phyloP scores from a whole-genome alignment of 2,113 vertebrate species.

The Sapajus apella region DNA sequence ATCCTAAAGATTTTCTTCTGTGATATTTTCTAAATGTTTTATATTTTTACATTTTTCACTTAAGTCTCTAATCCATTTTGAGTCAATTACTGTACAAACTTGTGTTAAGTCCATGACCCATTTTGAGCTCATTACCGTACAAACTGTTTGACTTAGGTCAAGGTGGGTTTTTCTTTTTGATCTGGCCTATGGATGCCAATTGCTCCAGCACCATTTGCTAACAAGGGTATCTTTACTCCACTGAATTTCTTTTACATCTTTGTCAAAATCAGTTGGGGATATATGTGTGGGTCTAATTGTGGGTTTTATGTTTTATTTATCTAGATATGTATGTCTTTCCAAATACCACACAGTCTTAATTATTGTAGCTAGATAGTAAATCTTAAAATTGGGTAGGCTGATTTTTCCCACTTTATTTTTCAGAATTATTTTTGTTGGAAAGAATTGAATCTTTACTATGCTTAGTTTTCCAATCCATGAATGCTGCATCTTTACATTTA shows the following conservation, averaged over 20 bases:
- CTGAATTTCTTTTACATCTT: not conserved
- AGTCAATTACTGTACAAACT: not conserved
- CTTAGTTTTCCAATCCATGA: not conserved
- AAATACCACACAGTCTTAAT: not conserved
- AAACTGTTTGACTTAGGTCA: not conserved
- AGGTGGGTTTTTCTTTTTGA: not conserved
- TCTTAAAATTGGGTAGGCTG: not conserved
- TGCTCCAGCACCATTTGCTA: not conserved
- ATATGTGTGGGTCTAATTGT: not conserved
- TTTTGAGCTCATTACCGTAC: not conserved
- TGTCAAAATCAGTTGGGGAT: not conserved
- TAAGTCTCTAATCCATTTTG: not conserved
- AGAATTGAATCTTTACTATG: not conserved
- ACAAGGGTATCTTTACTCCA: not conserved
- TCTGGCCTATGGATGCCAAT: not conserved
- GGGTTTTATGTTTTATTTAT: not conserved
- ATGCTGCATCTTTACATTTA: not conserved
- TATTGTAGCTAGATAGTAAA: not conserved
- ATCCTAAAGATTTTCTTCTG: not conserved
- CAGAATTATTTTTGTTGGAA: not conserved
- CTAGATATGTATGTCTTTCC: not conserved
- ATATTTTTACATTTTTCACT: not conserved
- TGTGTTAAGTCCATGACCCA: not conserved
- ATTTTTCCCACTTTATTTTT: not conserved
- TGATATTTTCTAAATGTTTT: not conserved